Base-by-base conservation (phyloP, 2,797 vertebrate genomes). In the Borostomias antarcticus region DNA sequence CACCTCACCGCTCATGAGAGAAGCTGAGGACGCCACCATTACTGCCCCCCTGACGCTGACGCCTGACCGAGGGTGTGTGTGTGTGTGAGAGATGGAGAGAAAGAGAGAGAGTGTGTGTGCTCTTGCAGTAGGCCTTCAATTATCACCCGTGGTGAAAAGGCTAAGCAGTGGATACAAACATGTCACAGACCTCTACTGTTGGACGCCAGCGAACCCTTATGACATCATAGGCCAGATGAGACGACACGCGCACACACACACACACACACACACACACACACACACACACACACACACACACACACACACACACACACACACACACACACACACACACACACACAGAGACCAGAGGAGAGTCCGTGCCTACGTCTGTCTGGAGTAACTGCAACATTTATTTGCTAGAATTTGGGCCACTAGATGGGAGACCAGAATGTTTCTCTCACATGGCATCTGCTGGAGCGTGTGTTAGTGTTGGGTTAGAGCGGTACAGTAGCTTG, bases 1-100 rank as follows among this genome's bases (percentile, higher is more conserved):
- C 57, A 72, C 71, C 76, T 79, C n/a, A 71, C 2, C 57, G 62
- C 69, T 72, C 77, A 81, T 62, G 80, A 73, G 74, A 87, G 75
- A 65, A 77, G 69, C 62, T 75, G 25, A 50, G 48, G 40, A 74
- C 76, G 52, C 78, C 77, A 79, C 85, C 77, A 86, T 88, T 87
- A 86, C 54, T 40, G 23, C 30, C 48, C 37, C 45, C 65, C 40
- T 72, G 45, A 65, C 11, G 59, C 71, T 77, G 76, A 77, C 74
- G 80, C n/a, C n/a, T n/a, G n/a, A n/a, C n/a, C 25, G 19, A 19
- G 26, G 8, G 26, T 62, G 60, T 23, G 29, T 72, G 63, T 63
- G 61, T n/a, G 4, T 54, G 3, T 48, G 60, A 35, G 30, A 58
- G 30, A 59, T 11, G 6, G 21, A 52, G 1, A 4, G 21, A 17